phyloP scores from a whole-genome alignment of 2,113 vertebrate genomes.

The Muntiacus muntjak region DNA sequence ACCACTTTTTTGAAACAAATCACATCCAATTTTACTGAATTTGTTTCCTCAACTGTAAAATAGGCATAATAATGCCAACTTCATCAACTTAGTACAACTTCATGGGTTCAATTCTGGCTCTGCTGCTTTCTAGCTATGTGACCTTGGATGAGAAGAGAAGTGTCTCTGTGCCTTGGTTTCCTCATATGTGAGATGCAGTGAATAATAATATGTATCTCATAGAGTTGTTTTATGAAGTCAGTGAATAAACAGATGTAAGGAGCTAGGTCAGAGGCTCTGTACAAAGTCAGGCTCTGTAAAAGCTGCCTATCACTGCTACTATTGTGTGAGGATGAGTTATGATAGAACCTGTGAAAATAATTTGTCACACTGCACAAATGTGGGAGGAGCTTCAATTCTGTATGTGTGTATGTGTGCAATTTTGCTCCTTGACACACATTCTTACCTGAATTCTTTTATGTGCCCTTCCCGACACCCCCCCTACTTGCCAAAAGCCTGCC shows the following conservation, averaged over 20 bases:
- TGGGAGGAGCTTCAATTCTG: neutral
- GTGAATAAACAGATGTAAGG: neutral
- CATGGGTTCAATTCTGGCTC: neutral
- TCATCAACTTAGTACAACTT: neutral
- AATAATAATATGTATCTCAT: neutral
- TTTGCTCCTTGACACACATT: neutral
- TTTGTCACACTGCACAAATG: neutral
- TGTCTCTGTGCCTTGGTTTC: neutral
- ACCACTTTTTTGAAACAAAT: neutral
- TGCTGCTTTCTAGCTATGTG: neutral
- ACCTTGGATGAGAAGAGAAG: neutral
- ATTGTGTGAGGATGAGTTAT: neutral
- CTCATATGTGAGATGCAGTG: neutral
- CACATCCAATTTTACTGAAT: neutral
- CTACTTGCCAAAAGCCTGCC: neutral
- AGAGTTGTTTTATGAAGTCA: neutral
- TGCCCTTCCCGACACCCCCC: rapidly evolving
- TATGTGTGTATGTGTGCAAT: neutral
- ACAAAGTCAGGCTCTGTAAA: neutral
- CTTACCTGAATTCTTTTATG: neutral
- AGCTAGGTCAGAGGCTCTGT: neutral
- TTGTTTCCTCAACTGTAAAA: neutral
- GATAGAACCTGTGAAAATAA: neutral
- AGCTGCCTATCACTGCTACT: neutral
- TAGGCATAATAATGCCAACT: neutral